phyloP scores from a whole-genome alignment of 2,888 invertebrate genomes.

The Campaea margaritaria region DNA sequence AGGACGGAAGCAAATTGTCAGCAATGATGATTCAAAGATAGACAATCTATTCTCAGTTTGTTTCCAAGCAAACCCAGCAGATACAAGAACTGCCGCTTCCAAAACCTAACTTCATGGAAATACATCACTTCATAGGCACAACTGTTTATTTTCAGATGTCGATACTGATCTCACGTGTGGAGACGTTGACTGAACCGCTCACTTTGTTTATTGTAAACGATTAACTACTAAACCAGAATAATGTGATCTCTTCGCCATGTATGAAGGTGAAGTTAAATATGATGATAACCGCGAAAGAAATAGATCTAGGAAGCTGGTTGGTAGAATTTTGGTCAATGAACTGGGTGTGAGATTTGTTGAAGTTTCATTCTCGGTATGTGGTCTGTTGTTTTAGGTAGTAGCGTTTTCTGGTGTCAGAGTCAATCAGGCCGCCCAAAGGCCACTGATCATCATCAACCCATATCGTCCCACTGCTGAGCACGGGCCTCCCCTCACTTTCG shows the following conservation, averaged over 20 bases:
- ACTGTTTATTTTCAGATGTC: conserved; percentile 80
- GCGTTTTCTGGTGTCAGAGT: no score
- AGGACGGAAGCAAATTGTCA: conserved; percentile 13
- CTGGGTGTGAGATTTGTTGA: conserved; percentile 11
- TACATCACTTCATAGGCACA: conserved; percentile 54
- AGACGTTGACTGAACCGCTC: conserved; percentile 71
- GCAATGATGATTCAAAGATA: conserved; percentile 4
- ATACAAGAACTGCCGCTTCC: conserved; percentile 20
- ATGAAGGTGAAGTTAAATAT: conserved; percentile 5
- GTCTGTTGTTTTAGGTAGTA: no score
- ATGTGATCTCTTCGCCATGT: conserved; percentile 20
- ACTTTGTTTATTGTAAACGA: conserved; percentile 70
- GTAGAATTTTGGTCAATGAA: conserved; percentile 30
- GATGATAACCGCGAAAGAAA: conserved; percentile 4
- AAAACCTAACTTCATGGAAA: conserved; percentile 61
- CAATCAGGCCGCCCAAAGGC: no score
- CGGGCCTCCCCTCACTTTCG: no score
- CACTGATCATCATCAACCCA: no score
- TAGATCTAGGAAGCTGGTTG: conserved; percentile 24
- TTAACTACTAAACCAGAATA: conserved; percentile 35
- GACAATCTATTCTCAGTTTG: conserved; percentile 9
- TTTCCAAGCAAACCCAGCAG: conserved; percentile 8
- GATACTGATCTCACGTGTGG: conserved; percentile 67
- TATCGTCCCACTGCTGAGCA: no score
- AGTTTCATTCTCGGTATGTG: background rate